Conservation (phyloP, 2,888 invertebrate genomes). For the Marasmarcha lunaedactyla region DNA sequence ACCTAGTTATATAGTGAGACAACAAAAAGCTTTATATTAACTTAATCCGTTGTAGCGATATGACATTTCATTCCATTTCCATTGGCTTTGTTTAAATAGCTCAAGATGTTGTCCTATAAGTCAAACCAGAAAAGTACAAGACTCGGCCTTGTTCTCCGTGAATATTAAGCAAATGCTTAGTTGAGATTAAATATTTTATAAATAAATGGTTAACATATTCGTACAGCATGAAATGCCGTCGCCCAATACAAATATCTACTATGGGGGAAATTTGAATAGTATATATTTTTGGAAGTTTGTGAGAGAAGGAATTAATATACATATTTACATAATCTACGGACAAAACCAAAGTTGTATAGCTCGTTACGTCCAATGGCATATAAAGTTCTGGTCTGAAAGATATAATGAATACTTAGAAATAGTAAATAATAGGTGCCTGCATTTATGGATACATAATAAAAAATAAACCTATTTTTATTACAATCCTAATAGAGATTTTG, state of each 20-base stretch:
- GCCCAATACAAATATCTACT: background rate
- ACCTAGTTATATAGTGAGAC: constrained; percentile 36
- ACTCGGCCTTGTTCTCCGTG: constrained; percentile 50
- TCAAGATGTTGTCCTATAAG: constrained; percentile 25
- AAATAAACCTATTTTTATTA: constrained; percentile 21
- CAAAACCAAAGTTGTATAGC: background rate
- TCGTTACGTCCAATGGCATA: background rate
- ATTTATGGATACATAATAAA: constrained; percentile 31
- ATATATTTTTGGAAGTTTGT: background rate
- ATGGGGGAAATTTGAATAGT: background rate
- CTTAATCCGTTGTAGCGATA: constrained; percentile 32
- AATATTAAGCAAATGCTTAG: constrained; percentile 11
- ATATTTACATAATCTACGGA: background rate
- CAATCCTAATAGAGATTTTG: background rate
- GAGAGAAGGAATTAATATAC: background rate
- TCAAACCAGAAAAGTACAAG: constrained; percentile 55
- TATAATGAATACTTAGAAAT: constrained; percentile 27
- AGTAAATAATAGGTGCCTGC: constrained; percentile 53
- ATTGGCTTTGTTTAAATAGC: constrained; percentile 23
- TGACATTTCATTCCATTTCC: constrained; percentile 47
- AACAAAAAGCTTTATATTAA: constrained; percentile 35
- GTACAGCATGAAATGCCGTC: constrained; percentile 45
- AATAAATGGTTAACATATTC: constrained; percentile 23
- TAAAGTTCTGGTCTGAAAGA: background rate
- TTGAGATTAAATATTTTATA: constrained; percentile 6